Evolutionary conservation across 2,888 invertebrate species (phyloP).

Genomic region (Molanna angustata): DNA sequence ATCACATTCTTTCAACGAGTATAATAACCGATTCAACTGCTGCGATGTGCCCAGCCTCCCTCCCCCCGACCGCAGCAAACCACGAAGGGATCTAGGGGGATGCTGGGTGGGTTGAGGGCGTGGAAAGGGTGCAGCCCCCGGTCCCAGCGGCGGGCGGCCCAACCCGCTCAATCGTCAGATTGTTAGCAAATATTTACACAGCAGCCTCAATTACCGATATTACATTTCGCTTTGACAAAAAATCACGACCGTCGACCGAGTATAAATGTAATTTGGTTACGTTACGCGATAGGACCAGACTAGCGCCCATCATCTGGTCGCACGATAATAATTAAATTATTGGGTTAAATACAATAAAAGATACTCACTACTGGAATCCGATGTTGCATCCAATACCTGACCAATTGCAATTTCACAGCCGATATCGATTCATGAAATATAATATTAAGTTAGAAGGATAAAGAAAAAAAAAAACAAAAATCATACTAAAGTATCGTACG

Average conservation of each 20-base stretch:
- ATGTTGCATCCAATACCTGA: too few relatives aligned
- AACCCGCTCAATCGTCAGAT: constrained; percentile 29
- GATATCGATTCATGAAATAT: too few relatives aligned
- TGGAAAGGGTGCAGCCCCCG: constrained; percentile 29
- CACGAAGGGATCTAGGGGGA: neutral
- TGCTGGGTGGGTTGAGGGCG: constrained; percentile 4
- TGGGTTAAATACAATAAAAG: too few relatives aligned
- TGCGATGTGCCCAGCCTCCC: neutral
- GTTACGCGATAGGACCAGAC: neutral
- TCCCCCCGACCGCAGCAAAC: neutral
- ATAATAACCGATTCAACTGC: too few relatives aligned
- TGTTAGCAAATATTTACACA: constrained; percentile 31
- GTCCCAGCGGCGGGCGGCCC: constrained; percentile 22
- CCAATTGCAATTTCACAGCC: too few relatives aligned
- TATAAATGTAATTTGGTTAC: neutral
- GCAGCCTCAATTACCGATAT: constrained; percentile 32
- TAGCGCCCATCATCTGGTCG: too few relatives aligned
- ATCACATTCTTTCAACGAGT: too few relatives aligned
- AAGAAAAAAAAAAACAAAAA: too few relatives aligned
- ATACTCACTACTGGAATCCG: too few relatives aligned
- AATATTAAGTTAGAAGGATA: too few relatives aligned
- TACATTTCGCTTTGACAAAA: constrained; percentile 33
- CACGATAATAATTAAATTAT: too few relatives aligned
- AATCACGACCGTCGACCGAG: neutral
- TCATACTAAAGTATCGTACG: too few relatives aligned